Evolutionary conservation across 2,113 vertebrate genomes (phyloP).

Genomic region (Psittacara wagleri): DNA sequence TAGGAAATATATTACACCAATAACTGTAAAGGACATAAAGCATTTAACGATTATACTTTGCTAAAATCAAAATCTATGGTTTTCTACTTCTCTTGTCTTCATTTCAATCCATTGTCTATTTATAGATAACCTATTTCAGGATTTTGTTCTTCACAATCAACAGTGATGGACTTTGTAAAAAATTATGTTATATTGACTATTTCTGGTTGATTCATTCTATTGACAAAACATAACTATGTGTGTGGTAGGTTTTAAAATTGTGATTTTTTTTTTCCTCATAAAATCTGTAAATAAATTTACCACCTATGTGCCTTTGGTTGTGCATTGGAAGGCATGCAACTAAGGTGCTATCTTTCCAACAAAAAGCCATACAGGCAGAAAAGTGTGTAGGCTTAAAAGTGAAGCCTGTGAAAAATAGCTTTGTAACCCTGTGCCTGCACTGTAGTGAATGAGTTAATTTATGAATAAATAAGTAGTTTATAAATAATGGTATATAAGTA

Average conservation of each 20-base stretch:
- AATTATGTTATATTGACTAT: background rate
- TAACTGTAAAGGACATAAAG: background rate
- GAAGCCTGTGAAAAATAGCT: background rate
- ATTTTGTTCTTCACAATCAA: background rate
- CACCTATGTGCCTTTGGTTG: background rate
- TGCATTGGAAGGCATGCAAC: background rate
- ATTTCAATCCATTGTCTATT: background rate
- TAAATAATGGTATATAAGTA: background rate
- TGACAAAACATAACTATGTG: background rate
- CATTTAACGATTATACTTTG: background rate
- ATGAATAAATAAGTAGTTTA: background rate
- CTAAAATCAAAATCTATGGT: background rate
- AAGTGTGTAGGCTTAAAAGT: background rate
- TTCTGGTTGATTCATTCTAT: background rate
- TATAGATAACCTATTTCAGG: background rate
- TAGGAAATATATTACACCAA: background rate
- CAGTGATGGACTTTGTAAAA: background rate
- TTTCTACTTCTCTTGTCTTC: background rate
- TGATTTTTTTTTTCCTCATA: background rate
- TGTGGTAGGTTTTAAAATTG: background rate
- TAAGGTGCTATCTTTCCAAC: background rate
- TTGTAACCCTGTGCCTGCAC: background rate
- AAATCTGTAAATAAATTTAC: background rate
- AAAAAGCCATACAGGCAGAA: background rate
- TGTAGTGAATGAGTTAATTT: background rate